Conservation (phyloP, 2,888 invertebrate genomes). For the Arrhopalites spinosus region DNA sequence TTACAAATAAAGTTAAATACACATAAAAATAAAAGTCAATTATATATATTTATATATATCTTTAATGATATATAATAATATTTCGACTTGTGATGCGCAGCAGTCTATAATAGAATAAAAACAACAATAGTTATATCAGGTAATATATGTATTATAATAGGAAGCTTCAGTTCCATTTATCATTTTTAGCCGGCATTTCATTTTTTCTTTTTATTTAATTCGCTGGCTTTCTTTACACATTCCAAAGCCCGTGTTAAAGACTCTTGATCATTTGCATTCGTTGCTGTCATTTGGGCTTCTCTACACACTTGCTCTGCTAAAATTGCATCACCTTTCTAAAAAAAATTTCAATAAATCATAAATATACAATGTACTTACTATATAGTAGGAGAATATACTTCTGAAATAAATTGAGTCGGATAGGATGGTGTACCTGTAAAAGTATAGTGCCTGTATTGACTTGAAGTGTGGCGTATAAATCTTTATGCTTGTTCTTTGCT, state of each 20-base stretch:
- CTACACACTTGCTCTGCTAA: conserved; percentile 51
- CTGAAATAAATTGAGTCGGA: too few relatives aligned
- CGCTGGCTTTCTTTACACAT: conserved; percentile 40
- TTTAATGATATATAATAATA: too few relatives aligned
- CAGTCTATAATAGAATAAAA: too few relatives aligned
- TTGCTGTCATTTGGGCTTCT: conserved; percentile 50
- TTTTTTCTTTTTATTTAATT: not conserved
- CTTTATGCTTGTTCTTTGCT: conserved; percentile 45
- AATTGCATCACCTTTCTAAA: conserved; percentile 52
- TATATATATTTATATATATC: too few relatives aligned
- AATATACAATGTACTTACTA: not conserved
- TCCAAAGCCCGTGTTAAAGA: conserved; percentile 49
- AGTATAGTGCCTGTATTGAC: conserved; percentile 53
- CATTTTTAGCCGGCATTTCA: too few relatives aligned
- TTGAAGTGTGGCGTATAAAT: conserved; percentile 47
- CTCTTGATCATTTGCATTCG: conserved; percentile 46
- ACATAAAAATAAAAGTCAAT: too few relatives aligned
- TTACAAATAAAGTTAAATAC: too few relatives aligned
- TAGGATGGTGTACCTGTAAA: conserved; percentile 46
- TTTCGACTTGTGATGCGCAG: too few relatives aligned
- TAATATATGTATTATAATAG: too few relatives aligned
- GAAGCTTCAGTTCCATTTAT: too few relatives aligned
- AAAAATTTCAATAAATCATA: not conserved
- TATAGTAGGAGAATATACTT: not conserved
- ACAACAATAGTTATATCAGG: too few relatives aligned